Evolutionary conservation across 2,113 vertebrate species (phyloP), one percentile per base, ranked within the genome.

Genomic region (Nesogale talazaci): DNA sequence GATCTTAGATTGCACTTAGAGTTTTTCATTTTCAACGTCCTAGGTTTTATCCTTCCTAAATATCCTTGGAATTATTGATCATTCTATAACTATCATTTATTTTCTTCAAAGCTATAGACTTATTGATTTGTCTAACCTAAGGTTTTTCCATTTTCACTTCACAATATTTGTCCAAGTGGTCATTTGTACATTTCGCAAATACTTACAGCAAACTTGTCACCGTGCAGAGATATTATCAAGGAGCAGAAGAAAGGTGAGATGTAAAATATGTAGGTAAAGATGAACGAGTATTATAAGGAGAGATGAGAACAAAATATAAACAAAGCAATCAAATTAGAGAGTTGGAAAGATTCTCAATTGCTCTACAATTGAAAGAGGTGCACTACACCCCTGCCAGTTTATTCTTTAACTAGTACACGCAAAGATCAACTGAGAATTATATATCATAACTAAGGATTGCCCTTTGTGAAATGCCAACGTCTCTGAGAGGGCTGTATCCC

Each of bases 101-200:
- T 79, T n/a, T 16, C 17, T 8, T 42, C 81, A 38, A 76, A 90
- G 22, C n/a, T 59, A 1, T 89, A 69, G 56, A 81, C 85, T 75
- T 87, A 84, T 95, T 83, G 46, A 83, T 92, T 94, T 86, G 46
- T 10, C 77, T 88, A 91, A 65, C 89, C 81, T 56, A 76, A 77
- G 31, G 0, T 69, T 84, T 94, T 76, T 79, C 69, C 4, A 84
- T 84, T n/a, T 76, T 92, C 8, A 76, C 14, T 78, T 92, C 3
- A 90, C 63, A 91, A 74, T 94, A 70, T 88, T 95, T 91, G 20
- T 77, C 59, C 65, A 90, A 14, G 29, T 86, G 70, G 36, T 88
- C 85, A 93, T 38, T 72, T 40, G n/a, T 91, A 34, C 17, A 77
- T 74, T 92, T 52, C 27, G 31, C 40, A 88, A 83, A 38, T 83